phyloP scores from a whole-genome alignment of 2,888 invertebrate genomes.

The Protonemura montana region DNA sequence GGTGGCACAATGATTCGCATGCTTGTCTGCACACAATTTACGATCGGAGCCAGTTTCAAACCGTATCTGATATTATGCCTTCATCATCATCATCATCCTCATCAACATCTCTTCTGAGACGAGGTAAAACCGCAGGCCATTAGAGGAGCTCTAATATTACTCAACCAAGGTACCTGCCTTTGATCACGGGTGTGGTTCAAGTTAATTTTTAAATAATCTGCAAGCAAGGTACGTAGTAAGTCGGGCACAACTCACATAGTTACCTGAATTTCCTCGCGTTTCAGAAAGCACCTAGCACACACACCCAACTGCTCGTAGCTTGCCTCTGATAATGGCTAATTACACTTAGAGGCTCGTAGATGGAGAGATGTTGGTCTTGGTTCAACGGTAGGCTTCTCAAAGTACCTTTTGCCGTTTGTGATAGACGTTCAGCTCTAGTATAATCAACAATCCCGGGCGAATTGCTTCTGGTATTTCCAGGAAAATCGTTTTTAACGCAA shows the following conservation, averaged over 20 bases:
- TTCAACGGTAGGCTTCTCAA: neutral
- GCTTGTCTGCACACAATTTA: neutral
- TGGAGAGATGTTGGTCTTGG: neutral
- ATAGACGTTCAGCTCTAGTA: no score
- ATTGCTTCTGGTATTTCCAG: no score
- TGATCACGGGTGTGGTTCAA: slow-evolving; percentile 34
- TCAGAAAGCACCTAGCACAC: neutral
- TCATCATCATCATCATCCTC: slow-evolving; percentile 5
- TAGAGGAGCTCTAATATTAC: slow-evolving; percentile 33
- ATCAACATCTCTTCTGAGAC: neutral
- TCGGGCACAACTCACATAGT: neutral
- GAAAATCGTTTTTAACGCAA: no score
- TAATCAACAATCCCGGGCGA: no score
- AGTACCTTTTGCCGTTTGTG: no score
- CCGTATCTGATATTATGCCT: neutral
- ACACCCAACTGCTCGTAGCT: neutral
- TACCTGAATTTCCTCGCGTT: neutral
- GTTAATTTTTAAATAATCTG: slow-evolving; percentile 32
- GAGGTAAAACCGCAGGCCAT: slow-evolving; percentile 28
- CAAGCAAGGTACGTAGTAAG: no score
- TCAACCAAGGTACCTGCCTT: slow-evolving; percentile 18
- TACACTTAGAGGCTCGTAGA: neutral
- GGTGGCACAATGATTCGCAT: neutral
- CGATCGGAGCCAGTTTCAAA: neutral
- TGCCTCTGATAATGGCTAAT: neutral